Evolutionary conservation across 2,888 invertebrate species (phyloP).

Genomic region (Smittia sp.): DNA sequence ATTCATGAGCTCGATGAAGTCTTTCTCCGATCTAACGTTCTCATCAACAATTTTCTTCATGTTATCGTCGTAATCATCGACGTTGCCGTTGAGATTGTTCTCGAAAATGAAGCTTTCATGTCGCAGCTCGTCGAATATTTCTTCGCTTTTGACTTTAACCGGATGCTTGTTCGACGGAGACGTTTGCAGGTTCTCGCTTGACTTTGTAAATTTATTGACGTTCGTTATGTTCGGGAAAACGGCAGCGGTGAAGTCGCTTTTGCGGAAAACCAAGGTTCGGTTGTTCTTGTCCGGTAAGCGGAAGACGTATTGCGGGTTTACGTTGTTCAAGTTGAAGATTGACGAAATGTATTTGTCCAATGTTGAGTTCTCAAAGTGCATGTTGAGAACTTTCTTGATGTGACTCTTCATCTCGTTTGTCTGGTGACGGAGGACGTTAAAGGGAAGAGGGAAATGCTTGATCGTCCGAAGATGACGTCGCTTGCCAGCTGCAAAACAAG

Average conservation of each 20-base stretch:
- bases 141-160: conserved; percentile 14
- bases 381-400: conserved; percentile 42
- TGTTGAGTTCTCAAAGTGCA: conserved; percentile 37
- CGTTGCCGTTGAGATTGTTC: background rate
- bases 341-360: conserved; percentile 46
- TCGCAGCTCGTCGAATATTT: background rate
- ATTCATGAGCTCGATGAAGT: conserved; percentile 44
- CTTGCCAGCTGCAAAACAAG: background rate
- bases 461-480: background rate
- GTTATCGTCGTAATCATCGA: conserved; percentile 28
- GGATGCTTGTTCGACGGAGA: conserved; percentile 1
- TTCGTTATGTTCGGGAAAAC: conserved; percentile 49
- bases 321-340: conserved; percentile 48
- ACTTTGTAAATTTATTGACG: conserved; percentile 26
- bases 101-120: conserved; percentile 14
- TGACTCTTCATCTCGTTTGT: conserved; percentile 22
- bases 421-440: background rate
- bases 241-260: conserved; percentile 49
- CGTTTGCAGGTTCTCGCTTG: background rate
- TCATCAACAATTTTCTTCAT: conserved; percentile 42
- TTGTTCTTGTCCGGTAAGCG: conserved; percentile 45
- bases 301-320: conserved; percentile 48
- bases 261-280: conserved; percentile 43
- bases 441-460: background rate
- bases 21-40: conserved; percentile 45